Base-by-base conservation (phyloP, 2,888 invertebrate genomes). In the Limnephilus rhombicus region DNA sequence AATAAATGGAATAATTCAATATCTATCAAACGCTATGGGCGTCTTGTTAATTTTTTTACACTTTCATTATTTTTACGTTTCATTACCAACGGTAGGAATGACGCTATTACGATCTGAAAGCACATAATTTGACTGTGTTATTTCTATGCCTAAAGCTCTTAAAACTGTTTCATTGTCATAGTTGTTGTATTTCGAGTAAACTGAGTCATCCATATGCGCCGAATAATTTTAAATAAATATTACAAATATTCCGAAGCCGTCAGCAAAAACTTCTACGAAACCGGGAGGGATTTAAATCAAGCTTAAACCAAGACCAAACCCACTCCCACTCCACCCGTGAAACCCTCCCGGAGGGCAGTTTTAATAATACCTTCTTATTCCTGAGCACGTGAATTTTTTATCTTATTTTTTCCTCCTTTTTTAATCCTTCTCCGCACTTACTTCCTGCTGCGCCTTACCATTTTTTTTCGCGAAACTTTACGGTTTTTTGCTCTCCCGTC, bases 361-460 rank as follows among this genome's bases (percentile, higher is more conserved):
- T 91, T 92, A 92, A 92, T 90, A 92, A 90, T 90, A 80, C 90
- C 85, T 89, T 53, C 90, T 91, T 85, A 89, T 89, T 89, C 89
- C 45, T 13, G n/a, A n/a, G 81, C 89, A 89, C 89, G 80, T 88
- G 88, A 37, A 88, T 45, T 80, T 88, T 88, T 86, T 37, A 4
- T 37, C 34, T 5, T 68, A 7, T 68, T 68, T 68, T n/a, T 68
- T 37, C 7, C 5, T 2, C 37, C 34, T 83, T 86, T 86, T 86
- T 86, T 86, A 41, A 13, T 41, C 45, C 45, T 45, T 86, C 45
- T 45, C 86, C 45, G 29, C 45, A 86, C 85, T 85, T n/a, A 41
- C 49, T 45, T 45, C 18, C 41, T 29, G 86, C 45, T 86, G 11
- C 45, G 86, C 86, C 15, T 86, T 45, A 12, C 45, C 41, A 86